Evolutionary conservation across 2,888 invertebrate species (phyloP), one percentile per base, ranked within the genome.

Genomic region (Quadroppia sp.): DNA sequence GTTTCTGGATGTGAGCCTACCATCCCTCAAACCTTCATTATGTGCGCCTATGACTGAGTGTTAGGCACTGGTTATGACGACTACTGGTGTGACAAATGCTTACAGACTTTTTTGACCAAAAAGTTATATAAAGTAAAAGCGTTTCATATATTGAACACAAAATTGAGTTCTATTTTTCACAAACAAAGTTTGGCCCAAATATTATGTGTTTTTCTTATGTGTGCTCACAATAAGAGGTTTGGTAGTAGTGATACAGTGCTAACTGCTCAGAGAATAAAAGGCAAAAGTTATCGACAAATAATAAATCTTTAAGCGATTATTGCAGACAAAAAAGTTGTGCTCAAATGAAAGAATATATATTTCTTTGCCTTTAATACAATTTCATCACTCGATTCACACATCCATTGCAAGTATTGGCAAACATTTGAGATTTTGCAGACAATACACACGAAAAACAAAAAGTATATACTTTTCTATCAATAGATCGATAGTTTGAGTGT

Each of bases 301-400:
- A 45, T 53, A 53, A 53, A 53, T 53, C 53, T 45, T 45, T 53
- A 53, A 53, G 53, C 53, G 53, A 53, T 53, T 53, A 53, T 20
- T 3, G 53, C 23, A 3, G 23, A 45, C 17, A 45, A 45, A 53
- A 53, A 50, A n/a, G 17, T 53, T 6, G 23, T 20, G 23, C 4
- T 9, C 6, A 50, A 25, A 53, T 20, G 23, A 9, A 25, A 25
- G 53, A 23, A 23, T 20, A 53, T 3, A 25, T 20, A 7, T 11
- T 25, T 17, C 20, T 53, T 53, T 53, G 4, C n/a, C 50, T 53
- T 23, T 23, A 13, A 53, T 25, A 53, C 17, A 17, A 23, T 53
- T 53, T 53, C 11, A 45, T 45, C 45, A 45, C 45, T 45, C 36
- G 45, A 45, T 45, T 45, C 45, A 17, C 6, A 15, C 15, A 15